Percentiles rank a stretch among this genome's conserved stretches.
These are phyloP conservation scores for Actinia tenebrosa DNA, from an alignment of 64 coral and sea anemone genomes.

Conservation along the genomic window DNA sequence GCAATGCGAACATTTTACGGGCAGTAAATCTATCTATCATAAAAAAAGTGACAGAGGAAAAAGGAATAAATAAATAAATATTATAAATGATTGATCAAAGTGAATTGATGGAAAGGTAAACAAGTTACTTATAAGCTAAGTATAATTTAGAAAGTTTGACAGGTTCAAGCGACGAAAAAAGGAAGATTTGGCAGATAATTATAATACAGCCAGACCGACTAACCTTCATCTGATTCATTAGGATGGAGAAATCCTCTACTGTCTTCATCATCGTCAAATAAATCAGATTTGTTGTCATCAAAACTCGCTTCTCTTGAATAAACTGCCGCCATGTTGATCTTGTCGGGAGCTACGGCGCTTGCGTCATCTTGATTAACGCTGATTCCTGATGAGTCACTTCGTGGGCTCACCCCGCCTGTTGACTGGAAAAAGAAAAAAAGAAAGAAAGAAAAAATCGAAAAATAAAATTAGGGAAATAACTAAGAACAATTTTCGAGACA, in stretches of 20 bases:
- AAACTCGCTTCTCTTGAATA: conserved; percentile 88
- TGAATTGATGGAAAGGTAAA: not conserved
- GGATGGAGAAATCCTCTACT: conserved; percentile 85
- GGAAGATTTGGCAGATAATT: not conserved
- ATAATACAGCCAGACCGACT: not conserved
- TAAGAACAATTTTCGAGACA: not conserved
- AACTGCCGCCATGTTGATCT: conserved; percentile 94
- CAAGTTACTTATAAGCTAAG: not conserved
- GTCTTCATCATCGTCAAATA: conserved; percentile 90
- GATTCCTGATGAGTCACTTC: conserved; percentile 75
- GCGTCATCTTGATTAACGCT: conserved; percentile 65
- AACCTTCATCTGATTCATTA: conserved; percentile 99
- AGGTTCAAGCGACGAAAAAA: not conserved
- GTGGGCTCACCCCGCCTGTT: conserved; percentile 71
- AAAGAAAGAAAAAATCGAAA: not conserved
- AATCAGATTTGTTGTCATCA: conserved; percentile 91
- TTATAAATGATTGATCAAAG: no score
- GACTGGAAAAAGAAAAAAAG: conserved; percentile 60
- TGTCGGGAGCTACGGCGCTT: conserved; percentile 47
- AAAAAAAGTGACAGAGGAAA: not conserved
- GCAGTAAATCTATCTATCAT: not conserved
- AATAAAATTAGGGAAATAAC: not conserved
- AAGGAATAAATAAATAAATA: not conserved
- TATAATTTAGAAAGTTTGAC: not conserved
- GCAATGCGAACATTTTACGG: no score